Evolutionary conservation across 1,140 invertebrate genomes (phyloP).

Genomic region (Leucophenga varia): DNA sequence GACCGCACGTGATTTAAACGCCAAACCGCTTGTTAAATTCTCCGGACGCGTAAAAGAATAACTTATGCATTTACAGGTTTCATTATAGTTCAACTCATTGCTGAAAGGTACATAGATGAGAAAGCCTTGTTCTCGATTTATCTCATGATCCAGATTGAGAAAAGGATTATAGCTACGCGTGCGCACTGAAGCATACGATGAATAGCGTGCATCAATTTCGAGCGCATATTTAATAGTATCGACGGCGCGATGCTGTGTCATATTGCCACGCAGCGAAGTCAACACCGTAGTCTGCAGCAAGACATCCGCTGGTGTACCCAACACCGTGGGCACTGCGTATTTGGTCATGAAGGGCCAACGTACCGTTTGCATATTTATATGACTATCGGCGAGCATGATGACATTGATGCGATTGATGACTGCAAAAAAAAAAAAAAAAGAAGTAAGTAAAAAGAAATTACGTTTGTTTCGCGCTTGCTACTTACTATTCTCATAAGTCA

Average conservation of each 20-base stretch:
- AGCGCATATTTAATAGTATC: constrained; percentile 58
- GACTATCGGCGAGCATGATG: constrained; percentile 43
- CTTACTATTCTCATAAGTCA: constrained; percentile 54
- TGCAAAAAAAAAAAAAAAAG: constrained; percentile 8
- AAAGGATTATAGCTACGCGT: constrained; percentile 64
- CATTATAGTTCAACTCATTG: constrained; percentile 41
- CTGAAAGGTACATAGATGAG: constrained; percentile 63
- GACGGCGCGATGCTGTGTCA: constrained; percentile 54
- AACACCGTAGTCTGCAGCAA: constrained; percentile 58
- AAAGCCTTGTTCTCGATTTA: constrained; percentile 62
- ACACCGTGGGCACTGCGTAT: constrained; percentile 59
- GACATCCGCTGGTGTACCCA: constrained; percentile 61
- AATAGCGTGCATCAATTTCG: constrained; percentile 63
- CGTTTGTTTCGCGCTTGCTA: constrained; percentile 24
- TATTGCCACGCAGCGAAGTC: constrained; percentile 62
- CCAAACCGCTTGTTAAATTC: constrained; percentile 48
- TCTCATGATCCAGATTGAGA: constrained; percentile 62
- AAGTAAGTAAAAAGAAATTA: not conserved
- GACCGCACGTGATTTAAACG: constrained; percentile 50
- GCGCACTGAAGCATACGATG: constrained; percentile 61
- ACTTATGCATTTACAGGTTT: constrained; percentile 29
- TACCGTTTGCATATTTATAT: constrained; percentile 51
- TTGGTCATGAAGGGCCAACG: constrained; percentile 56
- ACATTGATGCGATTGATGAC: constrained; percentile 37
- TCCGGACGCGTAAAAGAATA: constrained; percentile 45